Evolutionary conservation across 2,113 vertebrate genomes (phyloP).

Genomic region (Archocentrus centrarchus): DNA sequence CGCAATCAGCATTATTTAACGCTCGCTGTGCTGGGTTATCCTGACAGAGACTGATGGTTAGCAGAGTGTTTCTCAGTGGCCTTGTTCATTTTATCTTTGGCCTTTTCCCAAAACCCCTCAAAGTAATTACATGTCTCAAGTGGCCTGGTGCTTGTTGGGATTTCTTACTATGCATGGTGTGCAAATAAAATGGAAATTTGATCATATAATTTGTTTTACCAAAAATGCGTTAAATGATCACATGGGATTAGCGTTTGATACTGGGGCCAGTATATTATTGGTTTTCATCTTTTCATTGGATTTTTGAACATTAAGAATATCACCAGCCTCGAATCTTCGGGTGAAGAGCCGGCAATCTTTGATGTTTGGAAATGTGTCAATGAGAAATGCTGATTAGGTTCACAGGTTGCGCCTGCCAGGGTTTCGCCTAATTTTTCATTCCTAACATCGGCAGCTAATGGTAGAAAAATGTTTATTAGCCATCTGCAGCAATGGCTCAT

Average conservation of each 20-base stretch:
- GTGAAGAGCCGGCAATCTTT: background rate
- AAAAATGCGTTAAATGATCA: no score
- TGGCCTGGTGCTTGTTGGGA: background rate
- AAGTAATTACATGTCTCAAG: conserved; percentile 57
- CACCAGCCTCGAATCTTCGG: rapidly evolving
- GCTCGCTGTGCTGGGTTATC: conserved; percentile 29
- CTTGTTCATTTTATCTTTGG: conserved; percentile 54
- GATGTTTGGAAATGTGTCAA: background rate
- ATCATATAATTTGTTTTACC: background rate
- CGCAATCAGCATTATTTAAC: conserved; percentile 15
- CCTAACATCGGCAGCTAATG: background rate
- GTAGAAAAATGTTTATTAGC: background rate
- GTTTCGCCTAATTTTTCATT: background rate
- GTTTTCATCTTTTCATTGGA: background rate
- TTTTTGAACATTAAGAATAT: background rate
- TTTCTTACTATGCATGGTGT: conserved; percentile 4
- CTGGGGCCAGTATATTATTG: no score
- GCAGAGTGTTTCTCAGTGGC: conserved; percentile 22
- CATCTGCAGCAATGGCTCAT: background rate
- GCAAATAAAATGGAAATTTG: background rate
- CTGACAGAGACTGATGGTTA: conserved; percentile 49
- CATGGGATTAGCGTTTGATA: no score
- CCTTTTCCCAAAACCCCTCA: conserved; percentile 50
- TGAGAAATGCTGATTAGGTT: background rate
- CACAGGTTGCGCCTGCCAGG: background rate